Evolutionary conservation across 2,797 vertebrate genomes (phyloP).

Genomic region (Myotis planiceps): DNA sequence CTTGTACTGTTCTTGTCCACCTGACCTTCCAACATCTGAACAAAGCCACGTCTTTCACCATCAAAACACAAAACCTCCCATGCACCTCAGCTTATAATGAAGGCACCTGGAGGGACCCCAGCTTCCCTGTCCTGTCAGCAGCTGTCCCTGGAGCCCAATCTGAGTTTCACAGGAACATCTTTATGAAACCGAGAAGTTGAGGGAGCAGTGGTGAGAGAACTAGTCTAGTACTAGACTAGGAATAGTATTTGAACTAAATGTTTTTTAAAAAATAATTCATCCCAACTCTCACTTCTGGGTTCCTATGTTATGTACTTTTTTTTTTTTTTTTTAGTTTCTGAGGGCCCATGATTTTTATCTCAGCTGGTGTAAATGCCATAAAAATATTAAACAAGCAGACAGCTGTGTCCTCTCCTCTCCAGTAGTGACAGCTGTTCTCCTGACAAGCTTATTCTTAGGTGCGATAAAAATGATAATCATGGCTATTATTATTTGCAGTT

Average conservation of each 20-base stretch:
- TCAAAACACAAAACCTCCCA: not conserved
- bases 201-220: not conserved
- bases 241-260: not conserved
- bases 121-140: not conserved
- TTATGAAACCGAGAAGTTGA: not conserved
- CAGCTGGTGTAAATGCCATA: constrained; percentile 53
- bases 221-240: not conserved
- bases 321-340: constrained; percentile 1
- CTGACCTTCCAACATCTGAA: not conserved
- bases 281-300: not conserved
- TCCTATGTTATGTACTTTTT: not conserved
- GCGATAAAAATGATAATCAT: constrained; percentile 70
- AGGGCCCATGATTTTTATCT: constrained; percentile 57
- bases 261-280: not conserved
- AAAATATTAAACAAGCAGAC: constrained; percentile 62
- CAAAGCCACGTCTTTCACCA: not conserved
- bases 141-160: not conserved
- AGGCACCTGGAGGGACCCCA: not conserved
- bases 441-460: constrained; percentile 82
- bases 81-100: not conserved
- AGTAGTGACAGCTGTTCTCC: constrained; percentile 83
- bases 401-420: constrained; percentile 80
- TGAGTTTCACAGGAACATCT: not conserved
- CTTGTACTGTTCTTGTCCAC: too few species aligned
- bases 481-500: constrained; percentile 65